phyloP scores from a whole-genome alignment of 2,888 invertebrate species.

The Plutella xylostella region DNA sequence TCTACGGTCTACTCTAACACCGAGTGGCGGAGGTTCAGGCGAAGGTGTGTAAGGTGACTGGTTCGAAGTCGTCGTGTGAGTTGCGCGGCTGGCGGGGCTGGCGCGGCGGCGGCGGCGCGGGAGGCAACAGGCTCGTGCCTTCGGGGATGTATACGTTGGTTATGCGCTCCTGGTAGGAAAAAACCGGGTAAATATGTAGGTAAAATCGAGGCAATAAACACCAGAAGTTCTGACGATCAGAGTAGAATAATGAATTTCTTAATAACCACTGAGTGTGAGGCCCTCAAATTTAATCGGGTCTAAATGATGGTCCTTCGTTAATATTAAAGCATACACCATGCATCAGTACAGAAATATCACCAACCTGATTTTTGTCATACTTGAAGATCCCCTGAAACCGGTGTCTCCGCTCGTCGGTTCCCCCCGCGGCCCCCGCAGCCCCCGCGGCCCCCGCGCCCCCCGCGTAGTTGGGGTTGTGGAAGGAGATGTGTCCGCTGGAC shows the following conservation, averaged over 20 bases:
- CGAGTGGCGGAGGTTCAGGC: conserved; percentile 36
- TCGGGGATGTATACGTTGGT: conserved; percentile 74
- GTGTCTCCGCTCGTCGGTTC: conserved; percentile 40
- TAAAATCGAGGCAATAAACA: no score
- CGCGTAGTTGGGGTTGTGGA: conserved; percentile 91
- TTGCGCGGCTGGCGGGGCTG: conserved; percentile 66
- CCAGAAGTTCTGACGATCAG: no score
- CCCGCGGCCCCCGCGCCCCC: conserved; percentile 57
- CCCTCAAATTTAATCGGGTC: no score
- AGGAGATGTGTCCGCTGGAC: conserved; percentile 81
- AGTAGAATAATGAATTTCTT: no score
- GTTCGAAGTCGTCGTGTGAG: conserved; percentile 73
- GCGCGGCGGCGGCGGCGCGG: conserved; percentile 69
- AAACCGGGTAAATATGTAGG: no score
- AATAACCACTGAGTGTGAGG: no score
- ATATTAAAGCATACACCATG: no score
- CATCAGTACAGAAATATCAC: no score
- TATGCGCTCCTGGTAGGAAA: conserved; percentile 74
- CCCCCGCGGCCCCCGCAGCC: conserved; percentile 47
- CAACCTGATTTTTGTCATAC: conserved; percentile 81
- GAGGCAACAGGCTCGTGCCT: conserved; percentile 76
- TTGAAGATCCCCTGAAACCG: conserved; percentile 75
- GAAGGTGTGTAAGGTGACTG: conserved; percentile 65
- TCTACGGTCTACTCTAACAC: no score
- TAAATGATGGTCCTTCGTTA: no score